Base-by-base conservation (phyloP, 64 coral and sea anemone genomes). In the Pocillopora verrucosa region DNA sequence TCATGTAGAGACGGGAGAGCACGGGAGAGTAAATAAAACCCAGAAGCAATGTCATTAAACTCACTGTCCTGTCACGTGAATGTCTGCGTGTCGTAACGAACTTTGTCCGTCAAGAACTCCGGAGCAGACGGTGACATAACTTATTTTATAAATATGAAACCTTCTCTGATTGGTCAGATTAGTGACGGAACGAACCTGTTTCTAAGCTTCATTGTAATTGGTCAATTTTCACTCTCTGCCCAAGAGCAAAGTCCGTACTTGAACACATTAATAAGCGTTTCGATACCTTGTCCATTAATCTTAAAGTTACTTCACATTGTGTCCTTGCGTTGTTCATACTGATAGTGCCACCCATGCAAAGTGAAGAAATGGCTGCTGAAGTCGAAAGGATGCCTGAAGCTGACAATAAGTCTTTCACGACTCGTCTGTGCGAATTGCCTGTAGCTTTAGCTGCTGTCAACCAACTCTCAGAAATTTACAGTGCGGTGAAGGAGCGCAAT, bases 381-480 rank as follows among this genome's bases (percentile, higher is more conserved):
- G 65, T 85, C 1, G 36, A 19, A 13, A 20, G 34, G 36, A 70
- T 88, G 1, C 70, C 63, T 59, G 86, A 75, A 38, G 19, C 88
- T 6, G 95, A 97, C 34, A 84, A 64, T 45, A 97, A 97, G 65
- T 91, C 95, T 25, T 97, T 97, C 51, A 34, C 82, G 11, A 58
- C 88, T 77, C 95, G 95, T 84, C 25, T 97, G 19, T 93, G 84
- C 6, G 95, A 97, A 74, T 60, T 97, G 36, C 95, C 95, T 13
- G 95, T 97, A 19, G 95, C 93, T 60, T 79, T 93, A 76, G 95
- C 95, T 16, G 95, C 95, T 12, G 82, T 97, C 16, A 88, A 91
- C 34, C 95, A 97, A 41, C 95, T 97, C 19, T 60, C 87, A n/a
- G 88, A 97, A 76, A 79, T 97, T 72, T 97, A 97, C 73, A 84